phyloP scores from a whole-genome alignment of 2,888 invertebrate species.

The Thereva nobilitata region DNA sequence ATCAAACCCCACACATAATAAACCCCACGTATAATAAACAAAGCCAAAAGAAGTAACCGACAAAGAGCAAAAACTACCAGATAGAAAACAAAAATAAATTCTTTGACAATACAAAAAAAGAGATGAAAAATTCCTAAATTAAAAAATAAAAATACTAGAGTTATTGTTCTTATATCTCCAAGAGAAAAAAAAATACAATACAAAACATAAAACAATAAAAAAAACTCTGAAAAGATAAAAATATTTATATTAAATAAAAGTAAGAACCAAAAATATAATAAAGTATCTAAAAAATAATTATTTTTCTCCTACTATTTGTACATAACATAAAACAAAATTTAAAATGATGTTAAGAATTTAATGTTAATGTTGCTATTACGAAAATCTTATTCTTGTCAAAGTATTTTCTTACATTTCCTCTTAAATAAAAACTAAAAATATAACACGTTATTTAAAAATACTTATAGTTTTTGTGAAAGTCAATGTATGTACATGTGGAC shows the following conservation, averaged over 20 bases:
- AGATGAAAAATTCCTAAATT: conserved; percentile 18
- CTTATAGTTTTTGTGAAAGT: no score
- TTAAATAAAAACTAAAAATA: no score
- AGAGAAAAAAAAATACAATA: conserved; percentile 29
- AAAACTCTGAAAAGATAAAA: no score
- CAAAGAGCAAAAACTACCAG: conserved; percentile 24
- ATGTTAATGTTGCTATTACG: no score
- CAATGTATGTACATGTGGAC: no score
- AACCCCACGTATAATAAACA: not conserved
- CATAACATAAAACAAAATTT: not conserved
- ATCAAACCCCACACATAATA: no score
- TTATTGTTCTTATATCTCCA: conserved; percentile 10
- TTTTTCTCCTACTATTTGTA: conserved; percentile 28
- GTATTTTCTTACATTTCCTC: no score
- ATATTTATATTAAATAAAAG: no score
- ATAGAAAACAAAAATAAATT: conserved; percentile 24
- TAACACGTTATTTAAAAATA: no score
- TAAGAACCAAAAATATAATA: no score
- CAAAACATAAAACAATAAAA: conserved; percentile 11
- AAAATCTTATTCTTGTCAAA: no score
- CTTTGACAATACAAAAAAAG: conserved; percentile 33
- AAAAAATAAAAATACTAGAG: conserved; percentile 8
- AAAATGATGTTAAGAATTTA: no score
- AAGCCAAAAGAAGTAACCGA: conserved; percentile 2
- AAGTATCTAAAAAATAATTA: not conserved